These are phyloP conservation scores for Drosophila pallidifrons DNA, from an alignment of 1,140 invertebrate genomes.

Conservation along the genomic window DNA sequence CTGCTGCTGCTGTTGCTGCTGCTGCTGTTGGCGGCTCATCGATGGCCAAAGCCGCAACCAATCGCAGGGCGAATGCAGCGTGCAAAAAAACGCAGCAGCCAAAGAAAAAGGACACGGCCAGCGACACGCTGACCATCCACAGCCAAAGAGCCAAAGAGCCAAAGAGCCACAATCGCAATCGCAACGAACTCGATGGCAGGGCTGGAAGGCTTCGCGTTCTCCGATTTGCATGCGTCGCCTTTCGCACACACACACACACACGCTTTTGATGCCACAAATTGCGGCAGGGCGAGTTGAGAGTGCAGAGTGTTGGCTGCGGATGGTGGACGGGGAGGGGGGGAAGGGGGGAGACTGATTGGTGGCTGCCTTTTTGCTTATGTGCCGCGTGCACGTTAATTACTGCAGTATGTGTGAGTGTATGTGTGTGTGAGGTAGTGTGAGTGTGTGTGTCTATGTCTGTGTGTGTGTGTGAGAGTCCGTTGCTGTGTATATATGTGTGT, in stretches of 20 bases:
- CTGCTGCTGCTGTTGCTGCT: too few species aligned
- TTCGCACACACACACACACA: conserved; percentile 3
- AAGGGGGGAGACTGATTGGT: conserved; percentile 1
- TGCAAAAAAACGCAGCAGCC: conserved; percentile 75
- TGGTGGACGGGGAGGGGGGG: background rate
- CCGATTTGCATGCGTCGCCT: conserved; percentile 78
- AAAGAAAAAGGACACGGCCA: conserved; percentile 31
- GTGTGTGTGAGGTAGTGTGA: too few species aligned
- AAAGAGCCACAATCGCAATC: too few species aligned
- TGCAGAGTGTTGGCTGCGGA: background rate
- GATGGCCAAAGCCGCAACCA: conserved; percentile 69
- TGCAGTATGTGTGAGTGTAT: conserved; percentile 45
- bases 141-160: background rate
- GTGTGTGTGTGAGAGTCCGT: too few species aligned
- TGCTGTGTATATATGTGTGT: too few species aligned
- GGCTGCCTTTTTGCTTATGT: conserved; percentile 64
- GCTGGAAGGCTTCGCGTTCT: conserved; percentile 32
- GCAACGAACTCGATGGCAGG: too few species aligned
- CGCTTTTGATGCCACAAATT: background rate
- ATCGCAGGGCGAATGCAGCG: conserved; percentile 75
- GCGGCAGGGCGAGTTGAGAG: background rate
- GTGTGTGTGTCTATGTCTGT: conserved; percentile 4
- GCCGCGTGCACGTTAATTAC: conserved; percentile 80
- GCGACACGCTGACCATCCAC: conserved; percentile 68
- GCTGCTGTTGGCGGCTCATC: conserved; percentile 44